Conservation (phyloP, 2,888 invertebrate genomes). For the Stenodema calcarata region DNA sequence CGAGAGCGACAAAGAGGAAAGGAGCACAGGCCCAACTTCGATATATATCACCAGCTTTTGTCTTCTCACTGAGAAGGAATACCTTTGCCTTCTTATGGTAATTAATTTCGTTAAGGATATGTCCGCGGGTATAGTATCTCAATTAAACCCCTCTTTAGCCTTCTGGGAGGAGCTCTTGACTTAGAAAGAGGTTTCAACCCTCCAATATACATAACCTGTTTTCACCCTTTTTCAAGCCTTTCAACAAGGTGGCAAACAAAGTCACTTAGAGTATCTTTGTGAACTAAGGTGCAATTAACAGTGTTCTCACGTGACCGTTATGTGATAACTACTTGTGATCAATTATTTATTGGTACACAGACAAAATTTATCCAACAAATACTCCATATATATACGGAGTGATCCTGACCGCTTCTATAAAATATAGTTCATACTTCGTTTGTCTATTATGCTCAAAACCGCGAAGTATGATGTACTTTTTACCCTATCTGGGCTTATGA, state of each 20-base stretch:
- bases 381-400: no score
- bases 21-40: background rate
- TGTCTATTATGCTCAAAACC: no score
- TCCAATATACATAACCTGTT: constrained; percentile 43
- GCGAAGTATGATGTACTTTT: no score
- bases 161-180: background rate
- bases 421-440: no score
- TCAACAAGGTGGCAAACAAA: constrained; percentile 19
- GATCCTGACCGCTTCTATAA: no score
- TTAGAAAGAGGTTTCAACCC: background rate
- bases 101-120: constrained; percentile 46
- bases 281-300: background rate
- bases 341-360: no score
- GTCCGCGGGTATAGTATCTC: constrained; percentile 46
- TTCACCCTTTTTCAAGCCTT: background rate
- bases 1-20: background rate
- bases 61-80: constrained; percentile 5
- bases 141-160: constrained; percentile 21
- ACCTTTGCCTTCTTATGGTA: constrained; percentile 44
- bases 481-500: no score
- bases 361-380: no score
- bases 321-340: background rate
- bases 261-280: background rate
- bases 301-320: background rate
- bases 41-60: constrained; percentile 33